Evolutionary conservation across 2,113 vertebrate species (phyloP).

Genomic region (Cavia aperea): DNA sequence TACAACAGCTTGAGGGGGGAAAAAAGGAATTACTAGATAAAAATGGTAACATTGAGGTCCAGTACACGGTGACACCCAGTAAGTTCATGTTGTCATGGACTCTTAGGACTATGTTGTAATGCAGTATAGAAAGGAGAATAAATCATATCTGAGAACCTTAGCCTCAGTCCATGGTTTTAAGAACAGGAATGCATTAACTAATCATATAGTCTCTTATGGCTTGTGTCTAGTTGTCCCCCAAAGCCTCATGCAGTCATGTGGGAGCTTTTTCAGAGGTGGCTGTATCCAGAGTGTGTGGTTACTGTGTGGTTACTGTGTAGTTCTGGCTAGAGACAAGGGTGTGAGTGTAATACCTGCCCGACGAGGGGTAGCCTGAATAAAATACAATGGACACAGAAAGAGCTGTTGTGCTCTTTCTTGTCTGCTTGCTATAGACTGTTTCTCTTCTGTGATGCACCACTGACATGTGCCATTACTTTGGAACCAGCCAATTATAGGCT

Average conservation of each 20-base stretch:
- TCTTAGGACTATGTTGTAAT: neutral
- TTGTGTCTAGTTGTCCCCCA: neutral
- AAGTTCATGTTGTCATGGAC: neutral
- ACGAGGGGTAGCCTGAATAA: neutral
- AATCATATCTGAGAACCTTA: neutral
- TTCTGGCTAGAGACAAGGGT: neutral
- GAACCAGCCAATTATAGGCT: no score
- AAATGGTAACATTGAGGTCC: neutral
- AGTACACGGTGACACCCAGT: neutral
- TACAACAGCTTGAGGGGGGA: neutral
- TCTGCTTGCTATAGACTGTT: neutral
- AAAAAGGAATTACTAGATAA: neutral
- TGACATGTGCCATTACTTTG: no score
- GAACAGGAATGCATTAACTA: neutral
- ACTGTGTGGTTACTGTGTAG: neutral
- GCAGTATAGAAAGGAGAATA: neutral
- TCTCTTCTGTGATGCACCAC: neutral
- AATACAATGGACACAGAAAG: no score
- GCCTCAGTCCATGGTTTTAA: neutral
- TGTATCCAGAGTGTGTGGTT: neutral
- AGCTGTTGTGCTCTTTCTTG: no score
- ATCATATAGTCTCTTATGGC: neutral
- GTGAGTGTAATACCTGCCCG: neutral
- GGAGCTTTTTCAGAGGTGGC: neutral
- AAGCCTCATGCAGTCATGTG: neutral